Conservation (phyloP, 2,113 vertebrate genomes). For the Vulpes vulpes region DNA sequence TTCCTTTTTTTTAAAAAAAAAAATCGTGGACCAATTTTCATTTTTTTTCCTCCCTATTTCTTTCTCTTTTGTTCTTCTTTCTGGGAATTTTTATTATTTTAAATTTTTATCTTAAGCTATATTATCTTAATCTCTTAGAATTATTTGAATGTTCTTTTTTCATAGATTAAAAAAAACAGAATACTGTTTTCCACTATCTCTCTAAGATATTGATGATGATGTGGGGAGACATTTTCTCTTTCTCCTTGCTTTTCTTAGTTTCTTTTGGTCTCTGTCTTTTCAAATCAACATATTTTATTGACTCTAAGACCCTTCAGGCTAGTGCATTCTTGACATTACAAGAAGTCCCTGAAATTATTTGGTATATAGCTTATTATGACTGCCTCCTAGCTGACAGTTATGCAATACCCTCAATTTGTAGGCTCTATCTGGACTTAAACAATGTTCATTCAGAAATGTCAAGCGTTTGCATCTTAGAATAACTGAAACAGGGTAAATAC, state of each 20-base stretch:
- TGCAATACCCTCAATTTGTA: neutral
- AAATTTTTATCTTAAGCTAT: neutral
- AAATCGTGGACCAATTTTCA: neutral
- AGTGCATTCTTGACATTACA: neutral
- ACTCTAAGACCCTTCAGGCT: neutral
- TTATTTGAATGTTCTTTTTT: neutral
- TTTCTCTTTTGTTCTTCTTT: neutral
- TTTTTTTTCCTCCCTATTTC: neutral
- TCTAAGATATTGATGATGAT: neutral
- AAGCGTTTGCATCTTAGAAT: neutral
- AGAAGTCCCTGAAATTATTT: neutral
- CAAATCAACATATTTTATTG: neutral
- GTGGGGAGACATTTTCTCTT: neutral
- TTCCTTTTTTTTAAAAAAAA: neutral
- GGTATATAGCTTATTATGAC: neutral
- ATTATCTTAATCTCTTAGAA: constrained; percentile 12
- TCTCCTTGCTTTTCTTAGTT: neutral
- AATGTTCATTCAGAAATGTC: neutral
- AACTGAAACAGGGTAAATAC: neutral
- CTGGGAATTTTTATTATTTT: neutral
- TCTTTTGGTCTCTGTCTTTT: neutral
- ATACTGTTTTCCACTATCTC: neutral
- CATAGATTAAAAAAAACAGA: neutral
- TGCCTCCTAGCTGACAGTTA: neutral
- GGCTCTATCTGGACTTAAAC: neutral